Evolutionary conservation across 2,113 vertebrate genomes (phyloP).

Genomic region (Sardina pilchardus): DNA sequence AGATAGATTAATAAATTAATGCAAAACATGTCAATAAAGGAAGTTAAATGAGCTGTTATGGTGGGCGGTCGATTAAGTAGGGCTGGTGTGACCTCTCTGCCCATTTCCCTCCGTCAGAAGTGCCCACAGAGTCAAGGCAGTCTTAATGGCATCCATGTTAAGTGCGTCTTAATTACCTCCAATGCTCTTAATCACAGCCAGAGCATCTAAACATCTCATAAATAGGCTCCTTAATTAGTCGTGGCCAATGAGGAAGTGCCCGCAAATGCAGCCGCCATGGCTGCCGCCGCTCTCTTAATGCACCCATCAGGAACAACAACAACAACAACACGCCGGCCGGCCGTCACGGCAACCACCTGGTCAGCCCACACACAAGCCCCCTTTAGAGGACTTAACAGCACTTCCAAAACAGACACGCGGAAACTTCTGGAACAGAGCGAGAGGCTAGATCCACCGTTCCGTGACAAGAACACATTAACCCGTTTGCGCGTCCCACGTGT

Average conservation of each 20-base stretch:
- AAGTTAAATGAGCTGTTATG: slow-evolving; percentile 7
- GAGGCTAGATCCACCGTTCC: not conserved
- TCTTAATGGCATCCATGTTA: slow-evolving; percentile 33
- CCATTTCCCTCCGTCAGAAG: not conserved
- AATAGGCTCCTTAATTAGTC: slow-evolving; percentile 45
- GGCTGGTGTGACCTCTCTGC: not conserved
- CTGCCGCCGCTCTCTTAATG: slow-evolving; percentile 19
- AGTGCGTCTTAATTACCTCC: slow-evolving; percentile 40
- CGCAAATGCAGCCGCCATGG: slow-evolving; percentile 24
- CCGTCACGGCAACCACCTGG: not conserved
- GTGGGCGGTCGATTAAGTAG: not conserved
- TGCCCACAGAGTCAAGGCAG: not conserved
- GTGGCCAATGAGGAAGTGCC: slow-evolving; percentile 25
- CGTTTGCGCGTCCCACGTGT: not conserved
- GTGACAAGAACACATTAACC: not conserved
- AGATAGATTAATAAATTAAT: not conserved
- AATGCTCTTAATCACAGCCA: slow-evolving; percentile 32
- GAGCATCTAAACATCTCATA: slow-evolving; percentile 38
- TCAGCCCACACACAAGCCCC: not conserved
- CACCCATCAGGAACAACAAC: slow-evolving; percentile 31
- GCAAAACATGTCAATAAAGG: slow-evolving; percentile 17
- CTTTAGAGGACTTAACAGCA: not conserved
- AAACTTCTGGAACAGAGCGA: too few species aligned
- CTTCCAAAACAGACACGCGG: not conserved
- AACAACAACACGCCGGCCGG: not conserved